phyloP scores from a whole-genome alignment of 2,888 invertebrate species.

The Priocnemis perturbator region DNA sequence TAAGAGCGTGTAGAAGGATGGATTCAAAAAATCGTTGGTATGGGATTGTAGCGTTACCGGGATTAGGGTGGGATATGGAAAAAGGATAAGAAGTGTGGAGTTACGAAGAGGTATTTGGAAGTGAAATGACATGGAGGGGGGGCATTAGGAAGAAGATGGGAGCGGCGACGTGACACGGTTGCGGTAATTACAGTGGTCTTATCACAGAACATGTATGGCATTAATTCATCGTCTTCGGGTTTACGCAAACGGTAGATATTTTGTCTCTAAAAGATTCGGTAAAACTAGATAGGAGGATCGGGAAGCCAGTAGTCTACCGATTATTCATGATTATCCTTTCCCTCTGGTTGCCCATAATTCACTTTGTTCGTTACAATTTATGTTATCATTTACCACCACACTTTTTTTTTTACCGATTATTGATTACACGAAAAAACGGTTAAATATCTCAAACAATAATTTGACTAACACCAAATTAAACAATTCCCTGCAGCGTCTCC shows the following conservation, averaged over 20 bases:
- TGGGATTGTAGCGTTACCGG: too few relatives aligned
- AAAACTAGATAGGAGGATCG: slow-evolving; percentile 73
- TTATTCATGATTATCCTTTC: slow-evolving; percentile 66
- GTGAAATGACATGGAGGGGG: slow-evolving; percentile 36
- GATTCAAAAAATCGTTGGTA: too few relatives aligned
- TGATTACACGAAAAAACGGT: slow-evolving; percentile 67
- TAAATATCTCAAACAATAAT: slow-evolving; percentile 68
- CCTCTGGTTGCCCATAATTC: slow-evolving; percentile 74
- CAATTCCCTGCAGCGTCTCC: slow-evolving; percentile 53
- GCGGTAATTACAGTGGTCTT: slow-evolving; percentile 75
- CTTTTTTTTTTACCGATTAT: slow-evolving; percentile 36
- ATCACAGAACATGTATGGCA: slow-evolving; percentile 77
- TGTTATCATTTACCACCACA: slow-evolving; percentile 23
- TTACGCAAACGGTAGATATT: slow-evolving; percentile 69
- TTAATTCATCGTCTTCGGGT: slow-evolving; percentile 71
- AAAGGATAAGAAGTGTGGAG: slow-evolving; percentile 15
- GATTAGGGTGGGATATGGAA: slow-evolving; percentile 18
- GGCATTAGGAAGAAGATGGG: slow-evolving; percentile 45
- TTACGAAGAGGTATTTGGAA: slow-evolving; percentile 39
- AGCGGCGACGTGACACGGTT: slow-evolving; percentile 64
- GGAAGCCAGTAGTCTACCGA: slow-evolving; percentile 74
- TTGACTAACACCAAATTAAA: slow-evolving; percentile 72
- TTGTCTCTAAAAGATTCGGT: slow-evolving; percentile 68
- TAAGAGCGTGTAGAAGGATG: too few relatives aligned
- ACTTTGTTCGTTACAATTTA: slow-evolving; percentile 34